phyloP scores from a whole-genome alignment of 2,797 vertebrate species.

The Anguilla megastoma region DNA sequence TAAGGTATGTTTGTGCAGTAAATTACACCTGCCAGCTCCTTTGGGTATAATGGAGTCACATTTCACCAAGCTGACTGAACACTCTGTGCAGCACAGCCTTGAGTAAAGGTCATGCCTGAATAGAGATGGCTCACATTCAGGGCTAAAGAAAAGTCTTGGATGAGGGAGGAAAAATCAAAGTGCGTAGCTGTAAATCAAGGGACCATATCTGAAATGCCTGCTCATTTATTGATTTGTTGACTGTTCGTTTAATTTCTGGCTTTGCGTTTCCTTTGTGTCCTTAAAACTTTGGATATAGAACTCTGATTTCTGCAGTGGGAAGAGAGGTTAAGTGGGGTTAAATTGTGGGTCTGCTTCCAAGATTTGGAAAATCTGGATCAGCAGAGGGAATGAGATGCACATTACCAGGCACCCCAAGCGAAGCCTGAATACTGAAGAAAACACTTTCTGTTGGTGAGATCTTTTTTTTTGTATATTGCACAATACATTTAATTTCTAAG shows the following conservation, averaged over 20 bases:
- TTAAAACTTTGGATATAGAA: not conserved
- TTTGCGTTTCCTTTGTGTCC: not conserved
- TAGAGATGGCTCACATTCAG: constrained; percentile 28
- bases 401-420: not conserved
- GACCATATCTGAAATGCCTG: not conserved
- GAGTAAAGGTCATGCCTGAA: constrained; percentile 36
- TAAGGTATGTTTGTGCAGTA: constrained; percentile 15
- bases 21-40: constrained; percentile 27
- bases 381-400: constrained; percentile 23
- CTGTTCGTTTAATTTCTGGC: not conserved
- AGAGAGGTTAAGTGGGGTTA: constrained; percentile 17
- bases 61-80: constrained; percentile 29
- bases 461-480: not conserved
- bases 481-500: not conserved
- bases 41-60: constrained; percentile 31
- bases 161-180: constrained; percentile 18
- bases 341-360: constrained; percentile 3
- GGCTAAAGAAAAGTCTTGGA: constrained; percentile 7
- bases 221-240: not conserved
- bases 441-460: constrained; percentile 21
- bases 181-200: not conserved
- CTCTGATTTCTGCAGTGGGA: constrained; percentile 16
- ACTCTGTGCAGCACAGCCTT: constrained; percentile 21
- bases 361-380: constrained; percentile 20
- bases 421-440: constrained; percentile 13